Evolutionary conservation across 2,113 vertebrate genomes (phyloP).

Genomic region (Perca flavescens): DNA sequence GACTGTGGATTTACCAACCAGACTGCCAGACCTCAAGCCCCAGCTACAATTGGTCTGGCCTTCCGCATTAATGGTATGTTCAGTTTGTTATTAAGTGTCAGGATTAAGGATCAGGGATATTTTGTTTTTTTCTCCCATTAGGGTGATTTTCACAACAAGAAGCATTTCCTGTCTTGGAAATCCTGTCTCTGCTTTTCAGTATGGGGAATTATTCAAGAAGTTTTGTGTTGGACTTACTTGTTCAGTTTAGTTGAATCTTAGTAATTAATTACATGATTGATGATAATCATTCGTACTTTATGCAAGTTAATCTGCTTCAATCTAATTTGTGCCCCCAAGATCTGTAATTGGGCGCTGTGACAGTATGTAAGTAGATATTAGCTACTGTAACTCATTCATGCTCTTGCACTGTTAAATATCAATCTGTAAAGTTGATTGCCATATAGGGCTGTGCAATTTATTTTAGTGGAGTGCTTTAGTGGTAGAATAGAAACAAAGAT

Average conservation of each 20-base stretch:
- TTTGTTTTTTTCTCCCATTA: neutral
- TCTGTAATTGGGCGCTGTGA: neutral
- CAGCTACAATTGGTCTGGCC: slow-evolving; percentile 92
- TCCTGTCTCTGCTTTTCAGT: neutral
- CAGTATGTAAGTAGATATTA: too few relatives aligned
- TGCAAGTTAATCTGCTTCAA: neutral
- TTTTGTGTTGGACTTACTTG: neutral
- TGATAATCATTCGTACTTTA: neutral
- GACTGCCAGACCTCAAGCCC: slow-evolving; percentile 92
- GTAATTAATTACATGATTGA: neutral
- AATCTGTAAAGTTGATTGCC: neutral
- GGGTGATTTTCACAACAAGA: neutral
- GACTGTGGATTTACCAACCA: slow-evolving; percentile 94
- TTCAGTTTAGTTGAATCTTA: neutral
- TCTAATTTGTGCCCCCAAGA: neutral
- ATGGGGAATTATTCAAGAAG: neutral
- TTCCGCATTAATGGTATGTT: slow-evolving; percentile 87
- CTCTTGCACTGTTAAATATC: neutral
- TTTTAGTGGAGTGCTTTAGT: neutral
- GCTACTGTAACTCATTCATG: neutral
- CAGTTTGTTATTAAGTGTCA: neutral
- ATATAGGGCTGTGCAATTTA: neutral
- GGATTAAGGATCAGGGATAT: neutral
- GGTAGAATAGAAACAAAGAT: neutral
- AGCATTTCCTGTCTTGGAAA: neutral